Base-by-base conservation (phyloP, 2,113 vertebrate genomes). In the Upupa epops region DNA sequence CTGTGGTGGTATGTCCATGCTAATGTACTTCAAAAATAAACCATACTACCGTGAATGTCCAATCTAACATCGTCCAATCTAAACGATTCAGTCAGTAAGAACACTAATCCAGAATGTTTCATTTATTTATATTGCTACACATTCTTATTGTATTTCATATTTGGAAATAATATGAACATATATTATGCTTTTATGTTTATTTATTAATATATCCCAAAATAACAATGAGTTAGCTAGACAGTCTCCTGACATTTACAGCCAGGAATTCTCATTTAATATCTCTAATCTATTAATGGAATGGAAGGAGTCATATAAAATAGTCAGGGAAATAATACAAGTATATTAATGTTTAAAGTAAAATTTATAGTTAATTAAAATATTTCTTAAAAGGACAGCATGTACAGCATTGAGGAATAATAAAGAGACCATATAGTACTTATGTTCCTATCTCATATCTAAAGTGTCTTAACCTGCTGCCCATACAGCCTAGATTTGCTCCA, bases 1-100 rank as follows among this genome's bases (percentile, higher is more conserved):
- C 25, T 28, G 25, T 31, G 5, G 3, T 73, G 51, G 25, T 24
- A 16, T 7, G 2, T 9, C 65, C 2, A 9, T 25, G 3, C 1
- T 69, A 64, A 40, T 19, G 3, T 11, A 34, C n/a, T 54, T 46
- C 8, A 51, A 19, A 87, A 59, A 12, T 82, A n/a, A 55, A 60
- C 7, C 4, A 56, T 37, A 13, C 1, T 81, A 56, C 11, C 24
- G 0, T 32, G 91, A 49, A 17, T 58, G 8, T 4, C n/a, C 26
- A 58, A 37, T 8, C 3, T 40, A 75, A 36, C 1, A 59, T 3
- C 51, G 11, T n/a, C n/a, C n/a, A n/a, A n/a, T n/a, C n/a, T n/a
- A n/a, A n/a, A n/a, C n/a, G n/a, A n/a, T 74, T 45, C 19, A 66
- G 42, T 32, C 4, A 28, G 32, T 49, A 56, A 34, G 8, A 81